Evolutionary conservation across 2,888 invertebrate genomes (phyloP).

Genomic region (Abrostola triplasia): DNA sequence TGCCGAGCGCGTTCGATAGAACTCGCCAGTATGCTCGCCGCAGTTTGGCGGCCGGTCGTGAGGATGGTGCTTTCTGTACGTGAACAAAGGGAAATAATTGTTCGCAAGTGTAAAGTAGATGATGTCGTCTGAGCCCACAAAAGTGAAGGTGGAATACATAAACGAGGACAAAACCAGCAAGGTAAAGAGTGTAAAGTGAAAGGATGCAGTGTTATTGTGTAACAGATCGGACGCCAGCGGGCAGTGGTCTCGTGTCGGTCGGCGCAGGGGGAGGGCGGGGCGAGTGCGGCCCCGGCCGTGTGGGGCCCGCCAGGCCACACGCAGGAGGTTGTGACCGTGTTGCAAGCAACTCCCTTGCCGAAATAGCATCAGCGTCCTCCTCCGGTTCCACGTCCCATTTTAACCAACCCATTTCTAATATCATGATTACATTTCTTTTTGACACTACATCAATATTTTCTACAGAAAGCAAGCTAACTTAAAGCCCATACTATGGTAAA

Average conservation of each 20-base stretch:
- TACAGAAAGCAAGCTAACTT: slow-evolving; percentile 18
- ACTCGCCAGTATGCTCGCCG: slow-evolving; percentile 85
- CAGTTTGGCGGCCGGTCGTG: slow-evolving; percentile 87
- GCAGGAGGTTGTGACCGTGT: slow-evolving; percentile 89
- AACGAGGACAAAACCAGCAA: slow-evolving; percentile 84
- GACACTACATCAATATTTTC: slow-evolving; percentile 6
- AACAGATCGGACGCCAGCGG: slow-evolving; percentile 86
- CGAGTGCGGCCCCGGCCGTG: slow-evolving; percentile 86
- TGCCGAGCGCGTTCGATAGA: slow-evolving; percentile 77
- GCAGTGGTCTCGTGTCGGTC: slow-evolving; percentile 84
- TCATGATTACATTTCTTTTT: slow-evolving; percentile 8
- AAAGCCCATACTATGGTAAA: slow-evolving; percentile 22
- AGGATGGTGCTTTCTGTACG: slow-evolving; percentile 84
- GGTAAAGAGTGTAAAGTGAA: slow-evolving; percentile 80
- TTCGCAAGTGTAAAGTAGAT: slow-evolving; percentile 83
- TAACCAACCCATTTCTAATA: slow-evolving; percentile 63
- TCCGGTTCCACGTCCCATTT: slow-evolving; percentile 60
- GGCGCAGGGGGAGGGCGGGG: slow-evolving; percentile 89
- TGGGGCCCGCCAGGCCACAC: slow-evolving; percentile 89
- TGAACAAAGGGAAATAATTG: slow-evolving; percentile 84
- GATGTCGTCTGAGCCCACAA: slow-evolving; percentile 86
- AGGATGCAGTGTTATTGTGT: slow-evolving; percentile 83
- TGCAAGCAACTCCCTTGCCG: slow-evolving; percentile 87
- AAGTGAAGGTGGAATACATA: slow-evolving; percentile 85
- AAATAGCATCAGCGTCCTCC: slow-evolving; percentile 81